Conservation (phyloP, 2,113 vertebrate genomes). For the Carassius gibelio region DNA sequence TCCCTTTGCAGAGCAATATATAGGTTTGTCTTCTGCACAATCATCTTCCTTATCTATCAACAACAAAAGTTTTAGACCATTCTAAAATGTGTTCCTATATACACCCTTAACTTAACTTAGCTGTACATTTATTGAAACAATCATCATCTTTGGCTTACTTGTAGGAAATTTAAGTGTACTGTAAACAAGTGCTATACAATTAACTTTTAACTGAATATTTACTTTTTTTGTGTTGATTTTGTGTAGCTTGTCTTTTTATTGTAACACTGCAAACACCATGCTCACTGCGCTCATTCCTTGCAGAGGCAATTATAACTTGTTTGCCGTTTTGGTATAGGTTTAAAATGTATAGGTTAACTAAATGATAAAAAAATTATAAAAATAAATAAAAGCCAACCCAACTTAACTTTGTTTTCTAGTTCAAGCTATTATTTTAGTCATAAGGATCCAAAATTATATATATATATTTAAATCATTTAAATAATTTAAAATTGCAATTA, state of each 20-base stretch:
- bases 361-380: no score
- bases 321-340: not conserved
- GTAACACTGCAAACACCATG: not conserved
- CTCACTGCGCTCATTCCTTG: not conserved
- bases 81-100: not conserved
- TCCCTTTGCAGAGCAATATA: no score
- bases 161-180: no score
- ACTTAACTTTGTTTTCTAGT: not conserved
- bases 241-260: not conserved
- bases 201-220: not conserved
- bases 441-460: not conserved
- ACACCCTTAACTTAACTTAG: not conserved
- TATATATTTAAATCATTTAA: no score
- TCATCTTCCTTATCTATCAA: no score
- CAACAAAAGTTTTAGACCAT: not conserved
- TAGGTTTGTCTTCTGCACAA: no score
- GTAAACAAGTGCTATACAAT: no score
- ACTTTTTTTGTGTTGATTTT: not conserved
- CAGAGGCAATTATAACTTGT: not conserved
- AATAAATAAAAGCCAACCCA: not conserved
- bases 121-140: not conserved
- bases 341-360: no score
- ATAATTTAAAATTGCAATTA: no score
- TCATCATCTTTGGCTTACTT: no score
- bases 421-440: not conserved